These are phyloP conservation scores for Trematocara unimaculatum DNA, from an alignment of 2,113 vertebrate species.

Conservation along the genomic window DNA sequence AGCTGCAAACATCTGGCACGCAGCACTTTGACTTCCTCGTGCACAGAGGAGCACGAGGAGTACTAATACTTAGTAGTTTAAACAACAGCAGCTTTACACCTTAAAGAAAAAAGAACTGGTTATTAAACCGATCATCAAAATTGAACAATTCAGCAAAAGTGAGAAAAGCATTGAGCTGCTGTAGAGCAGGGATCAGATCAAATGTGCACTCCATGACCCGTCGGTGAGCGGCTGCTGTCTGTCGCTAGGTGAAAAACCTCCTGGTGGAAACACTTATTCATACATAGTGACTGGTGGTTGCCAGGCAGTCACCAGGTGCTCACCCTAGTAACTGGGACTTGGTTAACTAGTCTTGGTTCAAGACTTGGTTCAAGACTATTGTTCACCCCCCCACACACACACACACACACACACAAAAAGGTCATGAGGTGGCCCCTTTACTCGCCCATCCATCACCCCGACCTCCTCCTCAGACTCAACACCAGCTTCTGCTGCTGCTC, in stretches of 20 bases:
- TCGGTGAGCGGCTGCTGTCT: neutral
- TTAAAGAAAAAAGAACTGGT: neutral
- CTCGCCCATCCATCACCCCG: neutral
- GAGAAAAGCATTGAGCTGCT: neutral
- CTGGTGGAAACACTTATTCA: neutral
- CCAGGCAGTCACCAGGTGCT: neutral
- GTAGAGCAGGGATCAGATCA: neutral
- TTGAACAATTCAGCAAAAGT: neutral
- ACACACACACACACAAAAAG: rapidly evolving
- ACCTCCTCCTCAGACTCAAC: neutral
- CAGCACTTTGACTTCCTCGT: neutral
- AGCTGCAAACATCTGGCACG: neutral
- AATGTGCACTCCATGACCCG: rapidly evolving
- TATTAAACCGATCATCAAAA: neutral
- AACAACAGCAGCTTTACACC: neutral
- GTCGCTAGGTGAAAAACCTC: neutral
- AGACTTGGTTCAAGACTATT: neutral
- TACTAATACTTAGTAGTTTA: neutral
- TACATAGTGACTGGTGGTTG: neutral
- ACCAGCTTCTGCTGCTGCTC: neutral
- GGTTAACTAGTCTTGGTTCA: neutral
- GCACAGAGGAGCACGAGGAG: neutral
- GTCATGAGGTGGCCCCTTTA: neutral
- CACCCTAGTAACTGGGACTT: neutral
- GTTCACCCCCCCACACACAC: rapidly evolving